phyloP scores from a whole-genome alignment of 1,140 invertebrate species.

The Magallana gigas region DNA sequence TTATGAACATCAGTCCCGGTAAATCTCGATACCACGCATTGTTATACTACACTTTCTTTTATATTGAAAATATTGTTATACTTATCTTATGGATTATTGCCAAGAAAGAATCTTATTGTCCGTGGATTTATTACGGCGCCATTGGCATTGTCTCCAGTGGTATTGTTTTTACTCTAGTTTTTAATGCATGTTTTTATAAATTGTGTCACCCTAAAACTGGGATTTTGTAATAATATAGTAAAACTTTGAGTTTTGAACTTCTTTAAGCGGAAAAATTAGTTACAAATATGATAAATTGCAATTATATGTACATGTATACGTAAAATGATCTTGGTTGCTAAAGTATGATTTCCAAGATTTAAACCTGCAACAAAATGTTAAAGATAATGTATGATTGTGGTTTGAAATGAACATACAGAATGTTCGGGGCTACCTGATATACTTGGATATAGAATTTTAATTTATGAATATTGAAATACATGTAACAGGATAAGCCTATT shows the following conservation, averaged over 20 bases:
- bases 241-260: not conserved
- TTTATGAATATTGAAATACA: too few species aligned
- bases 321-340: too few species aligned
- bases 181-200: conserved; percentile 30
- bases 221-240: not conserved
- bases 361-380: too few species aligned
- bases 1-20: conserved; percentile 25
- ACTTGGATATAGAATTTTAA: too few species aligned
- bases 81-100: conserved; percentile 10
- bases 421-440: too few species aligned
- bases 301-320: too few species aligned
- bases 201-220: conserved; percentile 31
- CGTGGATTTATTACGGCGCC: conserved; percentile 9
- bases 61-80: conserved; percentile 13
- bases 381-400: too few species aligned
- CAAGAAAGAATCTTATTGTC: not conserved
- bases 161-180: not conserved
- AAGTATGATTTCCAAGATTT: too few species aligned
- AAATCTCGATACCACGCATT: conserved; percentile 34
- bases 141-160: conserved; percentile 2
- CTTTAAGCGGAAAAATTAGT: too few species aligned
- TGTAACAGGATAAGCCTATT: too few species aligned
- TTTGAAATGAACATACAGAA: too few species aligned
- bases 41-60: conserved; percentile 12
- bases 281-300: too few species aligned